Conservation (phyloP, 2,888 invertebrate genomes). For the Tetragonula carbonaria region DNA sequence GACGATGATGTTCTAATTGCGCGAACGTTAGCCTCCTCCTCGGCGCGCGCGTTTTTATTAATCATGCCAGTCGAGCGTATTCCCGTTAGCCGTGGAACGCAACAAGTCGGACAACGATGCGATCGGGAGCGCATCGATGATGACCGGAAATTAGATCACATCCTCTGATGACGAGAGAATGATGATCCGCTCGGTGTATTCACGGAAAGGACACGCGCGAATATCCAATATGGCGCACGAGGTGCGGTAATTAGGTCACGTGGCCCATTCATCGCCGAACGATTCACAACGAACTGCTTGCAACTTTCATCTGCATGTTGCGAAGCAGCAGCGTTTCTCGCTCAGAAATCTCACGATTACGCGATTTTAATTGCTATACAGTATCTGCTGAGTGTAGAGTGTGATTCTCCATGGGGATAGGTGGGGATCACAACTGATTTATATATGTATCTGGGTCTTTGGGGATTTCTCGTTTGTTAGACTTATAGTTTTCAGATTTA, state of each 20-base stretch:
- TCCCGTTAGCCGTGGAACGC: constrained; percentile 42
- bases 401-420: too few species aligned
- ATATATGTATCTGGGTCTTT: background rate
- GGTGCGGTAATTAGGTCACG: constrained; percentile 58
- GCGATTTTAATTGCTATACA: background rate
- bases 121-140: constrained; percentile 40
- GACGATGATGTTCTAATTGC: constrained; percentile 20
- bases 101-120: constrained; percentile 14
- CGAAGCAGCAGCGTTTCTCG: background rate
- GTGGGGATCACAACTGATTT: background rate
- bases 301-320: constrained; percentile 28
- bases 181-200: constrained; percentile 1
- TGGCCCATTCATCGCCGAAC: constrained; percentile 52
- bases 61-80: constrained; percentile 15
- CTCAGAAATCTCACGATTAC: constrained; percentile 3
- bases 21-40: constrained; percentile 1
- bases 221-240: constrained; percentile 28
- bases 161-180: constrained; percentile 39
- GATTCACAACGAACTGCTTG: constrained; percentile 33
- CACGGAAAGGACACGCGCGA: constrained; percentile 27
- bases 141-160: constrained; percentile 66
- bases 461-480: background rate
- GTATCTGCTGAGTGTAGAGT: too few species aligned
- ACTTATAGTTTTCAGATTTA: background rate
- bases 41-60: constrained; percentile 5